Evolutionary conservation across 2,888 invertebrate species (phyloP).

Genomic region (Trichopoda pennipes): DNA sequence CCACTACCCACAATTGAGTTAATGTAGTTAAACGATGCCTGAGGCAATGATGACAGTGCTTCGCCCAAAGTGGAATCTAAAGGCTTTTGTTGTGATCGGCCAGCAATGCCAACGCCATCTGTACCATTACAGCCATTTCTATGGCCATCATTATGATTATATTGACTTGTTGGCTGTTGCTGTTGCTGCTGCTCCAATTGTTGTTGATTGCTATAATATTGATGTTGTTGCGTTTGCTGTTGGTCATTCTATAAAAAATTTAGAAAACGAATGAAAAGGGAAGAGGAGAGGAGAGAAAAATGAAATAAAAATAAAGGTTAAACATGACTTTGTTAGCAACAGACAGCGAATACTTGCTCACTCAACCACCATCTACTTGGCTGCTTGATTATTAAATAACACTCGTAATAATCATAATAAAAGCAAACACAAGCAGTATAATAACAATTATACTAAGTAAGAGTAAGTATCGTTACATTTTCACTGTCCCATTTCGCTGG

Average conservation of each 20-base stretch:
- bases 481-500: not conserved
- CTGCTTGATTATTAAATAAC: constrained; percentile 37
- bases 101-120: constrained; percentile 12
- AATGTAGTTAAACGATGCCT: constrained; percentile 92
- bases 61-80: constrained; percentile 76
- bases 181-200: constrained; percentile 72
- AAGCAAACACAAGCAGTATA: constrained; percentile 20
- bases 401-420: constrained; percentile 35
- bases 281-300: constrained; percentile 6
- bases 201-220: constrained; percentile 67
- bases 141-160: constrained; percentile 49
- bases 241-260: constrained; percentile 74
- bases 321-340: not conserved
- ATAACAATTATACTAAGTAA: constrained; percentile 1
- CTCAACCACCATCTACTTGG: constrained; percentile 5
- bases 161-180: constrained; percentile 65
- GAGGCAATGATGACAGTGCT: constrained; percentile 86
- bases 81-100: constrained; percentile 44
- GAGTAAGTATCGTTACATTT: constrained; percentile 5
- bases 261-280: not conserved
- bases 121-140: constrained; percentile 33
- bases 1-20: constrained; percentile 94
- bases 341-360: not conserved
- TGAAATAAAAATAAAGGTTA: constrained; percentile 25
- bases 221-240: constrained; percentile 72